Percentiles rank a stretch among this genome's conserved stretches.
Conservation (phyloP, 2,888 invertebrate genomes). For the Conops quadrifasciatus region DNA sequence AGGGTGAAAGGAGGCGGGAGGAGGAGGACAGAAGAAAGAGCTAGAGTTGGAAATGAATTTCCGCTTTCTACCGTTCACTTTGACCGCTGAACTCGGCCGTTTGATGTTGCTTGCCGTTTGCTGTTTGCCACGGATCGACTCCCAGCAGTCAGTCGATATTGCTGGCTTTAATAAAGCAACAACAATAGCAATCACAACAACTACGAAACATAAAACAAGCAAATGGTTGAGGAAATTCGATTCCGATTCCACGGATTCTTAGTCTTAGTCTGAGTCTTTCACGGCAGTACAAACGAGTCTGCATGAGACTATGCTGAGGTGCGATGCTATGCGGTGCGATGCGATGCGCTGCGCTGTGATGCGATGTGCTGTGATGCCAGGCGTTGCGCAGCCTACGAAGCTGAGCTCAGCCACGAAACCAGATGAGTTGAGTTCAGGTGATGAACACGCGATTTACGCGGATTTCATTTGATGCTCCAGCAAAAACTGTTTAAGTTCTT, state of each 20-base stretch:
- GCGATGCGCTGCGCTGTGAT: neutral
- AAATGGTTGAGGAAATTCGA: slow-evolving; percentile 15
- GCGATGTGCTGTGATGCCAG: neutral
- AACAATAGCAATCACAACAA: slow-evolving; percentile 17
- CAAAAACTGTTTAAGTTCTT: slow-evolving; percentile 16
- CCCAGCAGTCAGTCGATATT: neutral
- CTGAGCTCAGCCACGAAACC: neutral
- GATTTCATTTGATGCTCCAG: slow-evolving; percentile 28
- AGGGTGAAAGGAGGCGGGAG: too few relatives aligned
- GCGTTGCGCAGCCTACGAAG: neutral
- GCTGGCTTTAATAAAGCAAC: slow-evolving; percentile 23
- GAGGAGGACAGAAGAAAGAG: too few relatives aligned
- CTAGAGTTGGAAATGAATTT: slow-evolving; percentile 16
- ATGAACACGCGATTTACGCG: slow-evolving; percentile 46
- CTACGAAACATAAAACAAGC: slow-evolving; percentile 9
- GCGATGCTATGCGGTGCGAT: slow-evolving; percentile 9
- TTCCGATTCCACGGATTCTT: slow-evolving; percentile 29
- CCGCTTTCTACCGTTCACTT: slow-evolving; percentile 30
- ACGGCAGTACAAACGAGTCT: neutral
- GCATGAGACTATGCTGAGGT: neutral
- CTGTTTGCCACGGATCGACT: neutral
- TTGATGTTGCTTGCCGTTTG: neutral
- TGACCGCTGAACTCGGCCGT: slow-evolving; percentile 25
- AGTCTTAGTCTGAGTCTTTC: neutral
- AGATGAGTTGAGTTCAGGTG: slow-evolving; percentile 40